Percentiles rank a stretch among this genome's conserved stretches.
phyloP scores from a whole-genome alignment of 2,888 invertebrate species.

The Epinotia brunnichana region DNA sequence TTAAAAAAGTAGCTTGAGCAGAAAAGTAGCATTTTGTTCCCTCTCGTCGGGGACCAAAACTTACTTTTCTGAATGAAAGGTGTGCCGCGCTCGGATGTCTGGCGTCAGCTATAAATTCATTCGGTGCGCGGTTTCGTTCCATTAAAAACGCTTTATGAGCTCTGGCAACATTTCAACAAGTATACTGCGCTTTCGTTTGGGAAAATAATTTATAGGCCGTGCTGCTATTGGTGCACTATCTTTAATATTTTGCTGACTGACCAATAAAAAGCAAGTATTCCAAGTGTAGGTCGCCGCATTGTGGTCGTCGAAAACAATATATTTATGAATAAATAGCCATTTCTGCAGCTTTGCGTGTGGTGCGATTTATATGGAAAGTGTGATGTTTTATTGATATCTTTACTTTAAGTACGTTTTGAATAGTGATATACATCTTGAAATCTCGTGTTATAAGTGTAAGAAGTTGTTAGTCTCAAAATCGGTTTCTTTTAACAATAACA shows the following conservation, averaged over 20 bases:
- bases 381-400: conserved; percentile 50
- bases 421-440: conserved; percentile 24
- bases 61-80: too few relatives aligned
- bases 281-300: background rate
- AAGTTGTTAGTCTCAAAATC: conserved; percentile 45
- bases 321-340: conserved; percentile 66
- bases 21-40: too few relatives aligned
- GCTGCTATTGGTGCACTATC: conserved; percentile 17
- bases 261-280: conserved; percentile 6
- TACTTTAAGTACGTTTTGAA: conserved; percentile 47
- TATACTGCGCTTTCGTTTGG: conserved; percentile 15
- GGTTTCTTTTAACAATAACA: conserved; percentile 54
- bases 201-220: background rate
- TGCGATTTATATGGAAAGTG: conserved; percentile 51
- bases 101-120: too few relatives aligned
- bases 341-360: conserved; percentile 60
- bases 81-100: too few relatives aligned
- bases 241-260: background rate
- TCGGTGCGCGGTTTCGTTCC: background rate
- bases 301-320: conserved; percentile 48
- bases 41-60: too few relatives aligned
- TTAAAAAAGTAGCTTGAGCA: too few relatives aligned
- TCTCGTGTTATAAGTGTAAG: conserved; percentile 14
- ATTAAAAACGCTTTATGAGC: background rate
- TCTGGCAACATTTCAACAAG: conserved; percentile 27